Percentiles rank a stretch among this genome's conserved stretches.
Evolutionary conservation across 1,140 invertebrate species (phyloP).

Genomic region (Dendroctonus ponderosae): DNA sequence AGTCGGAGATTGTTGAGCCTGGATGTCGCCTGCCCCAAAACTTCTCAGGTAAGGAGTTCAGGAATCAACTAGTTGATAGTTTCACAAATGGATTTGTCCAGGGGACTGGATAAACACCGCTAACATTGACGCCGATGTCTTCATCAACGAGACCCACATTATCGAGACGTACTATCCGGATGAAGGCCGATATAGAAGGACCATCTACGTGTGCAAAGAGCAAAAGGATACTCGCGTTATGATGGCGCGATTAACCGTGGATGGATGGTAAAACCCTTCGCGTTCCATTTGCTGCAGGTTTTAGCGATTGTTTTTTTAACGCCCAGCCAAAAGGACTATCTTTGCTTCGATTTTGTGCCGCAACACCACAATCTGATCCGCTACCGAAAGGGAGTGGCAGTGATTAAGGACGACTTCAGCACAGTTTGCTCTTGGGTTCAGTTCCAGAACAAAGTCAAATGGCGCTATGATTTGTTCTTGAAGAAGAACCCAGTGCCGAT

Average conservation of each 20-base stretch:
- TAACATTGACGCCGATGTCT: slow-evolving; percentile 90
- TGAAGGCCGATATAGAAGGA: slow-evolving; percentile 79
- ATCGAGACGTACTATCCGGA: slow-evolving; percentile 93
- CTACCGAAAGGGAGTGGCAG: slow-evolving; percentile 85
- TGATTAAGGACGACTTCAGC: slow-evolving; percentile 85
- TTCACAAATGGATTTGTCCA: slow-evolving; percentile 5
- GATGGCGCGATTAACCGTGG: slow-evolving; percentile 93
- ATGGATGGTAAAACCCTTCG: slow-evolving; percentile 75
- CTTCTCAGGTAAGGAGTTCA: slow-evolving; percentile 59
- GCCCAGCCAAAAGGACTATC: slow-evolving; percentile 92
- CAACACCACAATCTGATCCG: slow-evolving; percentile 93
- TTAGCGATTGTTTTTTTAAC: neutral
- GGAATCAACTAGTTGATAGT: neutral
- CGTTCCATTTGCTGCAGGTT: slow-evolving; percentile 3
- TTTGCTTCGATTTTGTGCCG: slow-evolving; percentile 95
- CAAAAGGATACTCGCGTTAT: slow-evolving; percentile 83
- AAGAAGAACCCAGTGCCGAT: slow-evolving; percentile 90
- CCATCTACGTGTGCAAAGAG: slow-evolving; percentile 93
- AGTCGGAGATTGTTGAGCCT: slow-evolving; percentile 82
- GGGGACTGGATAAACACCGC: slow-evolving; percentile 97
- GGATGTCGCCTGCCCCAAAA: slow-evolving; percentile 91
- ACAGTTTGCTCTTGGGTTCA: slow-evolving; percentile 94
- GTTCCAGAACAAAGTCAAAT: slow-evolving; percentile 78
- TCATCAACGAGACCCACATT: slow-evolving; percentile 95
- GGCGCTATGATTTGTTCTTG: slow-evolving; percentile 86